Base-by-base conservation (phyloP, 2,797 vertebrate species). In the Cynodonichthys magdalenae region DNA sequence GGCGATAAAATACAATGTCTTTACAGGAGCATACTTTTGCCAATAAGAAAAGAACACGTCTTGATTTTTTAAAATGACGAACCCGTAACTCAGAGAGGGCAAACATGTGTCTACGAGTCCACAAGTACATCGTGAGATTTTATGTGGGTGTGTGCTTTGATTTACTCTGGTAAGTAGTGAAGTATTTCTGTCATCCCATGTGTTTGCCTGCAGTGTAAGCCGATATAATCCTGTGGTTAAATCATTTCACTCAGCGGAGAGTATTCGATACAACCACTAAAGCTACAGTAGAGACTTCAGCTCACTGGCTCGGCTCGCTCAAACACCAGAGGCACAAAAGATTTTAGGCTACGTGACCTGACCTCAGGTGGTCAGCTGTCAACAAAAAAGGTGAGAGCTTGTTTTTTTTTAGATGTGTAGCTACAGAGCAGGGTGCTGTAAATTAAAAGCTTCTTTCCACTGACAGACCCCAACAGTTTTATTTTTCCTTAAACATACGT, bases 181-280 rank as follows among this genome's bases (percentile, higher is more conserved):
- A 73, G 83, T 79, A 61, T 75, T 75, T 79, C 63, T 76, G 59
- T 76, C 68, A 63, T 69, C 70, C 56, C 55, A 61, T 57, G 71
- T 47, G 55, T 77, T 51, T 51, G 80, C 75, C 81, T 79, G 77
- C 71, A 84, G 79, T 59, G 85, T 87, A 88, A 90, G 74, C 83
- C 63, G 60, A 85, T 82, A 75, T 82, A 68, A 65, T 79, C 81
- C 82, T 81, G 84, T 80, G 80, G 87, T 82, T 82, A 74, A 84
- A 90, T 84, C 71, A 83, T 83, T 89, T 87, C 59, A 74, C 80
- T 79, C 81, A 69, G 68, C 64, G 75, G 86, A 88, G 67, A 79
- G 70, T 63, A 76, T 80, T 82, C 82, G 52, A 76, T 58, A 79
- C 62, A 79, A 80, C 69, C 46, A 57, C 36, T 65, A 64, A 75